phyloP scores from a whole-genome alignment of 2,888 invertebrate genomes.

The Junonia oenone region DNA sequence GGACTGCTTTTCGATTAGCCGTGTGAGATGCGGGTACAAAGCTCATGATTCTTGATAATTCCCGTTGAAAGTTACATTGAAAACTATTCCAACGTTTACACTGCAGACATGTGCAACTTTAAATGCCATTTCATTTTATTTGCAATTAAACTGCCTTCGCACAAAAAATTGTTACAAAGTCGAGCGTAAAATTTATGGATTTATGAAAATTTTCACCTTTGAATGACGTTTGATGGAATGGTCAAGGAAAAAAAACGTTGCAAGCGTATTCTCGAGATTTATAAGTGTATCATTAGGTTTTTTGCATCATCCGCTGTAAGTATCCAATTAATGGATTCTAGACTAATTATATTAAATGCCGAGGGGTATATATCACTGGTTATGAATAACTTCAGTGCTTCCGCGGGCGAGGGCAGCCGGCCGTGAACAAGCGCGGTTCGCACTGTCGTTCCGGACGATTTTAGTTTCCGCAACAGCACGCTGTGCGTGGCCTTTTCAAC shows the following conservation, averaged over 20 bases:
- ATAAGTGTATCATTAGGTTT: neutral
- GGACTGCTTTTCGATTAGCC: slow-evolving; percentile 27
- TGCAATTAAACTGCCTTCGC: neutral
- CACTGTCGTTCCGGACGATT: slow-evolving; percentile 43
- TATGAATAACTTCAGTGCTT: slow-evolving; percentile 17
- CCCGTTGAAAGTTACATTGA: neutral
- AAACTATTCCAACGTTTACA: neutral
- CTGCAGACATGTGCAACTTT: neutral
- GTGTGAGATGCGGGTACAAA: slow-evolving; percentile 29
- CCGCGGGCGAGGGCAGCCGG: slow-evolving; percentile 44
- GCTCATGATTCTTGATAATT: neutral
- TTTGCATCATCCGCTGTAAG: neutral
- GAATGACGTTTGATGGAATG: neutral
- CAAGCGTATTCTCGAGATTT: neutral
- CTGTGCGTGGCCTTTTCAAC: slow-evolving; percentile 24
- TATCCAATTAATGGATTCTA: slow-evolving; percentile 2
- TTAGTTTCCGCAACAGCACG: slow-evolving; percentile 42
- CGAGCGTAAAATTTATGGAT: neutral
- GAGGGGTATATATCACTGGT: slow-evolving; percentile 5
- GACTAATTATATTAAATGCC: neutral
- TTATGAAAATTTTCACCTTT: neutral
- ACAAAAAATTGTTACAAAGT: neutral
- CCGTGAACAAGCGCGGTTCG: slow-evolving; percentile 41
- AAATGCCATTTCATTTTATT: neutral
- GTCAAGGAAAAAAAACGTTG: neutral